Evolutionary conservation across 2,797 vertebrate genomes (phyloP).

Genomic region (Arrhamphus sclerolepis): DNA sequence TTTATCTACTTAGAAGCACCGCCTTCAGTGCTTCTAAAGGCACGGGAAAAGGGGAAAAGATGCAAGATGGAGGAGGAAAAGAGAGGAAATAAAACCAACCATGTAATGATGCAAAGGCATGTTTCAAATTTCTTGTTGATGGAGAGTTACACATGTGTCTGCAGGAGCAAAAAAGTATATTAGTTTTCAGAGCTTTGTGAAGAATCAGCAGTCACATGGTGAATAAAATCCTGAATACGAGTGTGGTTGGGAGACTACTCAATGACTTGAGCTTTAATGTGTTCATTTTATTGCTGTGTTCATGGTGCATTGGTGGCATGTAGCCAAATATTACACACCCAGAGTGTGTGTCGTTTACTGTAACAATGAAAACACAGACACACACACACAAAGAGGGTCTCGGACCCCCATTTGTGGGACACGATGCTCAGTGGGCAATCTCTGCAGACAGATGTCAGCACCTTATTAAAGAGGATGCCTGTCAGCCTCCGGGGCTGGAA

Average conservation of each 20-base stretch:
- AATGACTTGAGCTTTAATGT: constrained; percentile 54
- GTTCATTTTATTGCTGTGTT: constrained; percentile 48
- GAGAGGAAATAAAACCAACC: constrained; percentile 26
- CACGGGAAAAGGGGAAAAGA: constrained; percentile 11
- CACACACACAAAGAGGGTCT: constrained; percentile 32
- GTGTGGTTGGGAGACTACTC: constrained; percentile 40
- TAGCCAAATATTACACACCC: constrained; percentile 31
- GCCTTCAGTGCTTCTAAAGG: constrained; percentile 21
- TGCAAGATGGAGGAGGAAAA: constrained; percentile 4
- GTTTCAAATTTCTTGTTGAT: constrained; percentile 50
- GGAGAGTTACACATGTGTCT: constrained; percentile 11
- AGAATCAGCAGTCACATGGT: constrained; percentile 13
- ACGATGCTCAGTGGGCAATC: constrained; percentile 65
- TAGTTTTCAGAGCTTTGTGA: constrained; percentile 21
- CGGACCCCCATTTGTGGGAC: constrained; percentile 57
- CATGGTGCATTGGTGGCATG: constrained; percentile 40
- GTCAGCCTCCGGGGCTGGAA: constrained; percentile 32
- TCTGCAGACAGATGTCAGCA: constrained; percentile 70
- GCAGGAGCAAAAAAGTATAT: constrained; percentile 31
- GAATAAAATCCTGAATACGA: constrained; percentile 27
- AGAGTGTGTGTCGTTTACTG: constrained; percentile 10
- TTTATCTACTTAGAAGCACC: constrained; percentile 46
- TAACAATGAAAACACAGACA: constrained; percentile 25
- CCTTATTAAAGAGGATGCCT: constrained; percentile 73
- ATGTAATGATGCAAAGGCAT: constrained; percentile 42